Evolutionary conservation across 1,140 invertebrate genomes (phyloP).

Genomic region (Neomicropteryx cornuta): DNA sequence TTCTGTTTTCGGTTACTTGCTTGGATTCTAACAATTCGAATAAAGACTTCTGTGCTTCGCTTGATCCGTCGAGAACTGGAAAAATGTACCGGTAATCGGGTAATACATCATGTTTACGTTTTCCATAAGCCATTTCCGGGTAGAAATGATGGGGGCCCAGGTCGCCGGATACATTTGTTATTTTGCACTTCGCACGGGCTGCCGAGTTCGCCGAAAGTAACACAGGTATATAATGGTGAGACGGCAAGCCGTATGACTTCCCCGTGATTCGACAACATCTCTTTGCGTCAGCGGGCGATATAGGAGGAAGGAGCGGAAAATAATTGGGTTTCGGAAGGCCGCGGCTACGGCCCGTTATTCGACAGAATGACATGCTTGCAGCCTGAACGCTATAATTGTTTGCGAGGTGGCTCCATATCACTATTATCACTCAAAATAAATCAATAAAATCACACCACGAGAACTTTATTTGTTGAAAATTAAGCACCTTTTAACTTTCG

Average conservation of each 20-base stretch:
- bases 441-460: too few species aligned
- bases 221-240: conserved; percentile 72
- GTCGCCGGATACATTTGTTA: conserved; percentile 48
- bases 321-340: conserved; percentile 74
- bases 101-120: conserved; percentile 50
- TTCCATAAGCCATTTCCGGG: conserved; percentile 46
- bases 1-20: conserved; percentile 42
- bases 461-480: too few species aligned
- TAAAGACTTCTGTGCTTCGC: conserved; percentile 48
- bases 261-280: conserved; percentile 71
- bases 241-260: conserved; percentile 62
- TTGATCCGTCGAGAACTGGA: conserved; percentile 52
- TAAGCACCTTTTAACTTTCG: too few species aligned
- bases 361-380: conserved; percentile 70
- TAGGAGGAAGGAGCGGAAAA: conserved; percentile 67
- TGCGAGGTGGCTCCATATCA: too few species aligned
- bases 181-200: conserved; percentile 48
- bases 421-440: too few species aligned
- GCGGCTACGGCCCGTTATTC: conserved; percentile 69
- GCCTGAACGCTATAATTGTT: too few species aligned
- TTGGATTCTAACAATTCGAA: conserved; percentile 50
- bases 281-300: conserved; percentile 69
- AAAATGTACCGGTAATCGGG: conserved; percentile 65
- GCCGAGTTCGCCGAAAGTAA: conserved; percentile 45
- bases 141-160: conserved; percentile 44